A percentile compares a stretch with the other conserved stretches of the same genome.
Conservation (phyloP, 2,888 invertebrate species). For the Pediacus dermestoides region DNA sequence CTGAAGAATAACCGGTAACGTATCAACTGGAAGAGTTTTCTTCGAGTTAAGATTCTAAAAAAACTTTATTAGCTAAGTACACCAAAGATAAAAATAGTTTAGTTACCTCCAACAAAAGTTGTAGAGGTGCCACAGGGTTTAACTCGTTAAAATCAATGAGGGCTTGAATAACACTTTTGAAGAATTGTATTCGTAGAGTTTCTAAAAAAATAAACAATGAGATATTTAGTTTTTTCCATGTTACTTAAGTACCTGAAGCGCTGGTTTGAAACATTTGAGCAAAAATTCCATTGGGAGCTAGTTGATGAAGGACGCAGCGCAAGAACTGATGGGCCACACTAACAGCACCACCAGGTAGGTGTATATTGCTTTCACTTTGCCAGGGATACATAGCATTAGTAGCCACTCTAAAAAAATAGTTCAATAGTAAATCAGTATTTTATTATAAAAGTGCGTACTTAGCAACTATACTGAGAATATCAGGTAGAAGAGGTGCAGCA, state of each 20-base stretch:
- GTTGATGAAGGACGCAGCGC: slow-evolving; percentile 91
- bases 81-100: slow-evolving; percentile 10
- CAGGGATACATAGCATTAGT: slow-evolving; percentile 79
- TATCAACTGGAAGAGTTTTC: slow-evolving; percentile 68
- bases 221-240: slow-evolving; percentile 1
- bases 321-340: slow-evolving; percentile 97
- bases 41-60: slow-evolving; percentile 69
- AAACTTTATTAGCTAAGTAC: slow-evolving; percentile 20
- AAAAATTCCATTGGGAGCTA: slow-evolving; percentile 96
- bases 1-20: slow-evolving; percentile 74
- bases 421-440: not conserved
- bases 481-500: slow-evolving; percentile 91
- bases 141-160: slow-evolving; percentile 94
- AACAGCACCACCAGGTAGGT: slow-evolving; percentile 90
- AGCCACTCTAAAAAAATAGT: slow-evolving; percentile 57
- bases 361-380: slow-evolving; percentile 83
- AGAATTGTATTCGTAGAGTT: slow-evolving; percentile 75
- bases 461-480: slow-evolving; percentile 83
- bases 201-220: slow-evolving; percentile 50
- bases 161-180: slow-evolving; percentile 90
- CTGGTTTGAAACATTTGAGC: slow-evolving; percentile 91
- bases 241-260: slow-evolving; percentile 63
- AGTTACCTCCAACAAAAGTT: slow-evolving; percentile 77
- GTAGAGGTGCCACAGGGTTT: slow-evolving; percentile 91
- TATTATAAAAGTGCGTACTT: slow-evolving; percentile 56